Evolutionary conservation across 2,113 vertebrate species (phyloP).

Genomic region (Caretta caretta): DNA sequence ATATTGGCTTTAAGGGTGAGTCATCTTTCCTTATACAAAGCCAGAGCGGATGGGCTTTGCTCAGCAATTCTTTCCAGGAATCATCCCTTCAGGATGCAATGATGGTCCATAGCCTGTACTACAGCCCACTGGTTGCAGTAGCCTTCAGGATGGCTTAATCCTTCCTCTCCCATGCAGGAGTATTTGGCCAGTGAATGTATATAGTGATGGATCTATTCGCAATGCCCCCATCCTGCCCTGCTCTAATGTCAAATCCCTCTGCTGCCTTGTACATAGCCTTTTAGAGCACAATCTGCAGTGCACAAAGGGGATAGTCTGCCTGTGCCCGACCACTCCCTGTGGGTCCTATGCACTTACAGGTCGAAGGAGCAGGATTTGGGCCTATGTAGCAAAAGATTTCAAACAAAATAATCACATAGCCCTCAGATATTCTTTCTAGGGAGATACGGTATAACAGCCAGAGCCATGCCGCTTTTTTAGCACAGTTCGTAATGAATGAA

Average conservation of each 20-base stretch:
- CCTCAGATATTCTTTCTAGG: neutral
- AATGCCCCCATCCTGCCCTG: fast-evolving
- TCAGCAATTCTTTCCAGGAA: neutral
- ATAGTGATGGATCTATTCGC: neutral
- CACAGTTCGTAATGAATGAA: neutral
- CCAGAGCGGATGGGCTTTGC: neutral
- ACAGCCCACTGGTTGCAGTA: neutral
- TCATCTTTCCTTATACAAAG: neutral
- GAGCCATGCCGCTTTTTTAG: neutral
- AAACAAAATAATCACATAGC: neutral
- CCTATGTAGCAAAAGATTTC: neutral
- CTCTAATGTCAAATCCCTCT: neutral
- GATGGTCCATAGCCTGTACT: neutral
- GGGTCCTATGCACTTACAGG: neutral
- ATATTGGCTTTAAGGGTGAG: neutral
- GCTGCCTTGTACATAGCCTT: fast-evolving
- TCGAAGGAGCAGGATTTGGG: neutral
- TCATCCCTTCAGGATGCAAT: neutral
- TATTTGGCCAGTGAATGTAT: neutral
- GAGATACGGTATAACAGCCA: neutral
- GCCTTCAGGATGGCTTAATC: neutral
- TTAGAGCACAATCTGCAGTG: neutral
- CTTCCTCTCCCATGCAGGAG: too few relatives aligned
- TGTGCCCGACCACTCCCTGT: neutral
- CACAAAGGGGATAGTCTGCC: neutral